phyloP scores from a whole-genome alignment of 1,140 invertebrate genomes.

The Latrodectus geometricus region DNA sequence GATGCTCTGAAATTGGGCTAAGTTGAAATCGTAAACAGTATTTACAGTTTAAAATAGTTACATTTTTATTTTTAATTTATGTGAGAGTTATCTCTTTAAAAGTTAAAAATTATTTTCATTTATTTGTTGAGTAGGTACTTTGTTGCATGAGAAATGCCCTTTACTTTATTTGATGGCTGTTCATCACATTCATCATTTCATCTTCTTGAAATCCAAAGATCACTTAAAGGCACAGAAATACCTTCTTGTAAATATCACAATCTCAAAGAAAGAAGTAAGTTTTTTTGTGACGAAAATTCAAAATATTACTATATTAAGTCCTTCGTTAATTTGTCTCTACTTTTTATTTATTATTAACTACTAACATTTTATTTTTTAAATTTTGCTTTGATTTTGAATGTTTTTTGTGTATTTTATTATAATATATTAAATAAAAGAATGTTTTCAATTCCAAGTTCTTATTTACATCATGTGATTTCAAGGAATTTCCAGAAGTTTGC shows the following conservation, averaged over 20 bases:
- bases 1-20: too few species aligned
- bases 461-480: too few species aligned
- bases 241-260: neutral
- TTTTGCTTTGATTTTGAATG: too few species aligned
- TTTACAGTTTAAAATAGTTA: neutral
- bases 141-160: slow-evolving; percentile 18
- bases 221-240: neutral
- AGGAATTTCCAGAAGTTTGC: too few species aligned
- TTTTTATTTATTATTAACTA: neutral
- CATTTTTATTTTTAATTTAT: neutral
- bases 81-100: neutral
- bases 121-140: slow-evolving; percentile 1
- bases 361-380: too few species aligned
- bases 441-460: too few species aligned
- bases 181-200: slow-evolving; percentile 24
- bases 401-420: too few species aligned
- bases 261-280: slow-evolving; percentile 14
- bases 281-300: neutral
- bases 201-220: neutral
- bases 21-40: neutral
- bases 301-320: neutral
- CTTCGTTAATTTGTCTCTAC: neutral
- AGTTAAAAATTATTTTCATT: neutral
- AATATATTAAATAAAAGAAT: too few species aligned
- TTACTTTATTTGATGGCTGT: slow-evolving; percentile 37